Base-by-base conservation (phyloP, 2,113 vertebrate species). In the Mola mola region DNA sequence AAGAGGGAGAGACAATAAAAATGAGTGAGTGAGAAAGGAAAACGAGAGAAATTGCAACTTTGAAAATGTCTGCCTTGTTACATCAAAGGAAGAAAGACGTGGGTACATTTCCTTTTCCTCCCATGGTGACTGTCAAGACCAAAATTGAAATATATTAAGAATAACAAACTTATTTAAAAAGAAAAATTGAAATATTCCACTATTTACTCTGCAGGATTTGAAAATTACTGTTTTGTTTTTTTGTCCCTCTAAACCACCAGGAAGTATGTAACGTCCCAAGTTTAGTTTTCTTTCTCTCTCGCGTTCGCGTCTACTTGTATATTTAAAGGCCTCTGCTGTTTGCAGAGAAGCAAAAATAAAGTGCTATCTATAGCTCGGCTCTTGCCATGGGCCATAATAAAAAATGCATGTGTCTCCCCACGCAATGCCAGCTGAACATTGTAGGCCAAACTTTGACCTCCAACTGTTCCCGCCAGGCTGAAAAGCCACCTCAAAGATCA, bases 331-430 rank as follows among this genome's bases (percentile, higher is more conserved):
- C 17, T 64, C 46, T 63, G 53, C 78, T 72, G 64, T 77, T 82
- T 75, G 64, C 64, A 60, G 73, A 53, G 47, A 25, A 72, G 60
- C 70, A 50, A 41, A 75, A 75, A 75, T 76, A 76, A 77, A 74
- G 67, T 72, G 69, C 84, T 90, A 88, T 90, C 75, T 90, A 87
- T 90, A 87, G 83, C 84, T 56, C 17, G 8, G 73, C 69, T 84
- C 57, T 86, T 72, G 85, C 82, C 87, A 86, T 8, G 34, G 83
- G 84, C 75, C 42, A 71, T 49, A 66, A 87, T 90, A 76, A 89
- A 91, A 90, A 85, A 91, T 91, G 76, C 66, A 89, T 90, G 85
- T 63, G 64, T 81, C 76, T 78, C 60, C 62, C 31, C 38, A 19
- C 28, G 53, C 63, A 72, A 69, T 16, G 16, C 49, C 62, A 75